These are phyloP conservation scores for Anthrax anthrax DNA, from an alignment of 2,888 invertebrate genomes.

Conservation along the genomic window DNA sequence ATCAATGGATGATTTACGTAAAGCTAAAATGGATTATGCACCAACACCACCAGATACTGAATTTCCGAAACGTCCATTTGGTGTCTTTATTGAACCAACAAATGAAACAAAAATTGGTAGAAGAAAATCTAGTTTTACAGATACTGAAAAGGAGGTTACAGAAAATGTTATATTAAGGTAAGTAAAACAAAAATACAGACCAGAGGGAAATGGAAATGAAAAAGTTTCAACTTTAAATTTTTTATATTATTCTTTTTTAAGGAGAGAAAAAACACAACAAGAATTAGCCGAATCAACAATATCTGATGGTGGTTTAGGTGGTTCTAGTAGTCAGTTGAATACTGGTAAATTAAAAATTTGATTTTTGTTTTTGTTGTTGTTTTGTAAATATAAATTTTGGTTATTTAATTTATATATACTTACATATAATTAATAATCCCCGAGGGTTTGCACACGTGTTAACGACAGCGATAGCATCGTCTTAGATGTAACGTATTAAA, in stretches of 20 bases:
- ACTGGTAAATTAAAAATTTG: constrained; percentile 10
- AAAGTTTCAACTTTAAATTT: background rate
- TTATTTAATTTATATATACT: too few species aligned
- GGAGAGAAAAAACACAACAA: constrained; percentile 13
- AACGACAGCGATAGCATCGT: too few species aligned
- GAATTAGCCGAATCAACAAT: constrained; percentile 14
- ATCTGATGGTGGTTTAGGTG: constrained; percentile 11
- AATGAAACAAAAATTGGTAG: constrained; percentile 56
- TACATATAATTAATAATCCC: too few species aligned
- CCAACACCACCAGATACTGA: constrained; percentile 58
- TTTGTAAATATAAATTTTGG: too few species aligned
- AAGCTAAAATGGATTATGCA: constrained; percentile 64
- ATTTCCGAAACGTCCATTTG: constrained; percentile 65
- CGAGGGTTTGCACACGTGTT: too few species aligned
- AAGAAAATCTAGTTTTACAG: constrained; percentile 56
- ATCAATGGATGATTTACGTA: constrained; percentile 68
- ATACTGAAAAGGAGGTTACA: constrained; percentile 56
- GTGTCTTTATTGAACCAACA: constrained; percentile 59
- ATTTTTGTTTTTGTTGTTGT: background rate
- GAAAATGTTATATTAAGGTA: constrained; percentile 49
- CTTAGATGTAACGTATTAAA: too few species aligned
- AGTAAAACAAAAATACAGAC: too few species aligned
- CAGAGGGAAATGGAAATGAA: too few species aligned
- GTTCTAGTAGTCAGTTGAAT: constrained; percentile 16
- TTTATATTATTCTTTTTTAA: constrained; percentile 3